Conservation (phyloP, 2,113 vertebrate genomes). For the Nothobranchius kuhntae region DNA sequence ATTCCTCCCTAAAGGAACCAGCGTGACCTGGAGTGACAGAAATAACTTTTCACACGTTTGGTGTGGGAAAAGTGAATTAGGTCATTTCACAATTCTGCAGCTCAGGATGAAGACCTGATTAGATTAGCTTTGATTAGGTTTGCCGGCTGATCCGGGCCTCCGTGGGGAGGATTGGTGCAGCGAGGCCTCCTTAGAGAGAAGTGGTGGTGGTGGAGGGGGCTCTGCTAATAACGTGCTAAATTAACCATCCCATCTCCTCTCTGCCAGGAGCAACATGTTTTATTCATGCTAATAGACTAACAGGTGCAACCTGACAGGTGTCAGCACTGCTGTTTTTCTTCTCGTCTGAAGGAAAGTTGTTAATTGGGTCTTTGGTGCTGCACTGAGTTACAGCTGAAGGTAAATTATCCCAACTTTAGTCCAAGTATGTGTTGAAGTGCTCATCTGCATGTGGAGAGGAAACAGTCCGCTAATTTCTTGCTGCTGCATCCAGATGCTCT, state of each 20-base stretch:
- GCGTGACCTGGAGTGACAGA: conserved; percentile 3
- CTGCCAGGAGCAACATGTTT: conserved; percentile 58
- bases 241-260: conserved; percentile 55
- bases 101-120: conserved; percentile 58
- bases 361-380: conserved; percentile 59
- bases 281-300: conserved; percentile 65
- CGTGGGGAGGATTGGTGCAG: conserved; percentile 4
- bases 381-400: conserved; percentile 33
- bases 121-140: conserved; percentile 68
- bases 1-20: too few species aligned
- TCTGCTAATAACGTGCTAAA: conserved; percentile 69
- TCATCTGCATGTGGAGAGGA: too few species aligned
- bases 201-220: conserved; percentile 11
- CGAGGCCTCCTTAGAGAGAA: conserved; percentile 40
- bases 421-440: background rate
- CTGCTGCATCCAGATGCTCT: too few species aligned
- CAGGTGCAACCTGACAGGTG: conserved; percentile 64
- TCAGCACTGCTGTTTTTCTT: conserved; percentile 28
- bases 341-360: conserved; percentile 45
- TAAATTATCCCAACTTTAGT: background rate
- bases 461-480: too few species aligned
- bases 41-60: conserved; percentile 42
- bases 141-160: conserved; percentile 4
- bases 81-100: conserved; percentile 52
- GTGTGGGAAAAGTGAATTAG: conserved; percentile 64